A percentile compares a stretch with the other conserved stretches of the same genome.
These are phyloP conservation scores for Idaea dimidiata DNA, from an alignment of 2,888 invertebrate genomes.

Conservation along the genomic window DNA sequence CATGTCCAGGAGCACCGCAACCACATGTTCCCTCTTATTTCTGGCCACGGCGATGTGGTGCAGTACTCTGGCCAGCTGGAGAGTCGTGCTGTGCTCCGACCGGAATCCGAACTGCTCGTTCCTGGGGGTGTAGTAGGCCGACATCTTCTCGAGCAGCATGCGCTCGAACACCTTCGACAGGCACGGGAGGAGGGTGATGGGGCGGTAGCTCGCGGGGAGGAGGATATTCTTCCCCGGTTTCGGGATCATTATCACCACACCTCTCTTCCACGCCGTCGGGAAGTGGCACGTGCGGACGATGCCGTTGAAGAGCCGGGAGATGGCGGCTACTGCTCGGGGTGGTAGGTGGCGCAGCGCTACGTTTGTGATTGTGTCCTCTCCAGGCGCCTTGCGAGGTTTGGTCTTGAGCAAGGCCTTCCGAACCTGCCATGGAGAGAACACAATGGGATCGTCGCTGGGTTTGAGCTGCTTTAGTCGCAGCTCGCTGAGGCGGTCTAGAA, in stretches of 20 bases:
- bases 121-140: background rate
- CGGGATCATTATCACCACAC: constrained; percentile 15
- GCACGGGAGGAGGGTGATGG: background rate
- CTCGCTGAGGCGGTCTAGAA: background rate
- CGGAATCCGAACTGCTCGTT: background rate
- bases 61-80: constrained; percentile 10
- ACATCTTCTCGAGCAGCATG: background rate
- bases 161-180: background rate
- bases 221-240: background rate
- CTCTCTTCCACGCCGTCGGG: constrained; percentile 21
- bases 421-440: constrained; percentile 4
- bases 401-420: background rate
- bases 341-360: constrained; percentile 1
- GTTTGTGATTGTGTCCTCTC: constrained; percentile 5
- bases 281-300: constrained; percentile 14
- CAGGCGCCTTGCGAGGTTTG: background rate
- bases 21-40: background rate
- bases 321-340: background rate
- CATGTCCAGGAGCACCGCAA: background rate
- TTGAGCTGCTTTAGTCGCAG: background rate
- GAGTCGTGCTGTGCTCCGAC: constrained; percentile 15
- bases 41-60: background rate
- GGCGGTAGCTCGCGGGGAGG: background rate
- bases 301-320: constrained; percentile 10
- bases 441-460: background rate